Evolutionary conservation across 2,888 invertebrate species (phyloP), one percentile per base, ranked within the genome.

Genomic region (Zygogramma bicolorata): DNA sequence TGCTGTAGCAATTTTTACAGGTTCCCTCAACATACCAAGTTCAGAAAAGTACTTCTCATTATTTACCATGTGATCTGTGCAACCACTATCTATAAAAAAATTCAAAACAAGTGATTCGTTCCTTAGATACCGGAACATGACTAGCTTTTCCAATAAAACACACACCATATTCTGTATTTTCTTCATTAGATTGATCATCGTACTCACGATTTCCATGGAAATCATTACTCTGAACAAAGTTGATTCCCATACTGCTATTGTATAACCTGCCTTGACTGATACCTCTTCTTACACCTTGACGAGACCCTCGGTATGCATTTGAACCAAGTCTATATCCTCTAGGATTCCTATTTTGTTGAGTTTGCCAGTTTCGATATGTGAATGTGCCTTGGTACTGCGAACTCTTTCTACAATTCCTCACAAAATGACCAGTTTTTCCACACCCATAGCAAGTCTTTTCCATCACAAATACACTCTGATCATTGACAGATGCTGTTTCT

Each of bases 61-160:
- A 68, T 70, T 70, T 38, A 70, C 63, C 65, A 70, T 42, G 25
- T 70, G 70, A 49, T 70, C 70, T 13, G 68, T 68, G n/a, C 68
- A 68, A 20, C 68, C 68, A 22, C 27, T 42, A 68, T 68, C 60
- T n/a, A 68, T 61, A 42, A 15, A 68, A 60, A 68, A 68, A n/a
- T 25, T 49, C 15, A 63, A n/a, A n/a, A n/a, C n/a, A n/a, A n/a
- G n/a, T n/a, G n/a, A n/a, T n/a, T n/a, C n/a, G n/a, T n/a, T n/a
- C n/a, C n/a, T n/a, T n/a, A n/a, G n/a, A n/a, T n/a, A n/a, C n/a
- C n/a, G n/a, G n/a, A n/a, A n/a, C n/a, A n/a, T n/a, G n/a, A n/a
- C n/a, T n/a, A n/a, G n/a, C n/a, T n/a, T n/a, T n/a, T n/a, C n/a
- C n/a, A n/a, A n/a, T n/a, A n/a, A n/a, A n/a, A n/a, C n/a, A n/a